Percentiles rank a stretch among this genome's conserved stretches.
Evolutionary conservation across 2,113 vertebrate species (phyloP).

Genomic region (Tichodroma muraria): DNA sequence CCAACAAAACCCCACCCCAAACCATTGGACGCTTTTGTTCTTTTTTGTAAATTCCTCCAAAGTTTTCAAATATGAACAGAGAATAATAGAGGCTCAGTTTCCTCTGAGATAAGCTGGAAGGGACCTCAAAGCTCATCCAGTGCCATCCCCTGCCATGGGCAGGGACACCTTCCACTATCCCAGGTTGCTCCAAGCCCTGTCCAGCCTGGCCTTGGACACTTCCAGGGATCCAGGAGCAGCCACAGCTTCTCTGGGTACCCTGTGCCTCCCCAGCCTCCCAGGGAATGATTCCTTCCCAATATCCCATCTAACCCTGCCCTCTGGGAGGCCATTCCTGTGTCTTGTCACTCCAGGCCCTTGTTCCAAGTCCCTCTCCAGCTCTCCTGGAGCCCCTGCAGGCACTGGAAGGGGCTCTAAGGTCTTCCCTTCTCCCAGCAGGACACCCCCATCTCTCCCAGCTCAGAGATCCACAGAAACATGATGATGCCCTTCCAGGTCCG

Average conservation of each 20-base stretch:
- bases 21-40: not conserved
- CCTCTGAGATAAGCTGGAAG: not conserved
- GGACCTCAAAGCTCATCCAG: not conserved
- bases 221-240: not conserved
- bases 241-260: not conserved
- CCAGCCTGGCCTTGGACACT: not conserved
- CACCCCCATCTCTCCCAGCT: not conserved
- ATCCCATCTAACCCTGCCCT: not conserved
- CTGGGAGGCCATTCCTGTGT: not conserved
- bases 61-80: not conserved
- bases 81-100: not conserved
- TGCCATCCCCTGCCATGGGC: not conserved
- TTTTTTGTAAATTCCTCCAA: not conserved
- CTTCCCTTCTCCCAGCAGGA: not conserved
- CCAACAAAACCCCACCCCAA: not conserved
- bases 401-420: not conserved
- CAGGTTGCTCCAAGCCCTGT: not conserved
- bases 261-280: not conserved
- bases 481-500: not conserved
- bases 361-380: not conserved
- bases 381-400: not conserved
- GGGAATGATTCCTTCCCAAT: not conserved
- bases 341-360: not conserved
- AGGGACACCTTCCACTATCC: accelerated
- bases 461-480: accelerated